Base-by-base conservation (phyloP, 92 coral and sea anemone genomes). In the Parazoanthus darwini region DNA sequence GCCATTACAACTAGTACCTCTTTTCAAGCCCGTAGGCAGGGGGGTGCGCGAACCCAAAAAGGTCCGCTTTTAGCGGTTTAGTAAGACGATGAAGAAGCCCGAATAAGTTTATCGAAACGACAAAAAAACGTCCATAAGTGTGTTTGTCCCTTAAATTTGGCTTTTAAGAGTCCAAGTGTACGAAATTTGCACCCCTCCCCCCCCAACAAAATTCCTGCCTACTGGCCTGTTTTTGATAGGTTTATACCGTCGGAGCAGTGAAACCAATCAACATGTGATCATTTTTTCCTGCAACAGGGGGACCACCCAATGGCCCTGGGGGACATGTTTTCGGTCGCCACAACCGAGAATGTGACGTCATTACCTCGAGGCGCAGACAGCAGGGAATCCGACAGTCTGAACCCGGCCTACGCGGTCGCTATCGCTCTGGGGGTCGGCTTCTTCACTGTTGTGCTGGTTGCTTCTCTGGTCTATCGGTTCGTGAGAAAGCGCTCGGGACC, bases 401-500 rank as follows among this genome's bases (percentile, higher is more conserved):
- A 87, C 72, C 58, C 90, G 14, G 74, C 87, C 38, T 80, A 80
- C 36, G 18, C 85, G 23, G 46, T 87, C 43, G 90, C 92, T 67
- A 90, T 87, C 39, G 79, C 79, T 29, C 54, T 81, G 48, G 46
- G 79, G 51, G 84, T 54, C 36, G 88, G 88, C 26, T 73, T 88
- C 77, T 79, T 88, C 73, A 36, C 86, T 51, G 86, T 88, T 3
- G 37, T 90, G 48, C 85, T 88, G 29, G 86, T 87, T 3, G 84
- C 89, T 22, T n/a, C 74, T 29, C 39, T 90, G 75, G 78, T 88
- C 4, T 94, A 90, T 86, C 92, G 90, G 26, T 79, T 74, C 68
- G 82, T 82, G 43, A 89, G 78, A 70, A 88, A 86, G 86, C 90
- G 91, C 50, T 93, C 96, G 8, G 96, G 96, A 51, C 89, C 96